Evolutionary conservation across 2,113 vertebrate genomes (phyloP).

Genomic region (Cryptomyrus ogoouensis): DNA sequence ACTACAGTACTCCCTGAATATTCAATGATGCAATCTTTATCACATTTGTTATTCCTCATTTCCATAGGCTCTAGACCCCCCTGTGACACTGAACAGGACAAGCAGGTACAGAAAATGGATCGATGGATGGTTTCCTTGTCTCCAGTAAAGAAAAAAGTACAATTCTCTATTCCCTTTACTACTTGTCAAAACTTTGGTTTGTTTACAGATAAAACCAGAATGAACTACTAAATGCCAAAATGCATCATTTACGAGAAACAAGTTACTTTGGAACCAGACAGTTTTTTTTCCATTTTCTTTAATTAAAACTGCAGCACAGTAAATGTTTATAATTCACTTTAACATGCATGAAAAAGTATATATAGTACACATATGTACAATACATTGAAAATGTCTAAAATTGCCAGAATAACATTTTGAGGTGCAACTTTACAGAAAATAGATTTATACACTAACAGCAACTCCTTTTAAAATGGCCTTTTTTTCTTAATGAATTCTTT

Average conservation of each 20-base stretch:
- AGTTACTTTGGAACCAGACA: background rate
- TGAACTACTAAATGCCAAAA: background rate
- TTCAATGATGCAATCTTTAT: background rate
- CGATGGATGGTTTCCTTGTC: background rate
- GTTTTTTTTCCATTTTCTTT: conserved; percentile 55
- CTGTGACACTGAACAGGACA: background rate
- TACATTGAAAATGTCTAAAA: conserved; percentile 46
- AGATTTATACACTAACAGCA: conserved; percentile 44
- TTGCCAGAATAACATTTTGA: conserved; percentile 48
- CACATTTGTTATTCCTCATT: background rate
- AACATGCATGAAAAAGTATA: conserved; percentile 74
- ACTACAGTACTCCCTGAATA: background rate
- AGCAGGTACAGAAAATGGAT: background rate
- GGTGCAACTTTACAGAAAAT: conserved; percentile 60
- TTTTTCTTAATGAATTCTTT: conserved; percentile 16
- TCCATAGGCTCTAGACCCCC: background rate
- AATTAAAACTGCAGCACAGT: conserved; percentile 67
- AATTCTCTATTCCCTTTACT: background rate
- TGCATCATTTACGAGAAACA: background rate
- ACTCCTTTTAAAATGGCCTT: conserved; percentile 3
- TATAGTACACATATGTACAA: conserved; percentile 67
- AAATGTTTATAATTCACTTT: conserved; percentile 68
- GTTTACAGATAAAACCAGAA: background rate
- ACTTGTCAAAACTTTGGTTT: background rate
- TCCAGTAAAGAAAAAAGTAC: background rate